Percentiles rank a stretch among this genome's conserved stretches.
These are phyloP conservation scores for Trinorchestia longiramus DNA, from an alignment of 1,140 invertebrate species.

Conservation along the genomic window DNA sequence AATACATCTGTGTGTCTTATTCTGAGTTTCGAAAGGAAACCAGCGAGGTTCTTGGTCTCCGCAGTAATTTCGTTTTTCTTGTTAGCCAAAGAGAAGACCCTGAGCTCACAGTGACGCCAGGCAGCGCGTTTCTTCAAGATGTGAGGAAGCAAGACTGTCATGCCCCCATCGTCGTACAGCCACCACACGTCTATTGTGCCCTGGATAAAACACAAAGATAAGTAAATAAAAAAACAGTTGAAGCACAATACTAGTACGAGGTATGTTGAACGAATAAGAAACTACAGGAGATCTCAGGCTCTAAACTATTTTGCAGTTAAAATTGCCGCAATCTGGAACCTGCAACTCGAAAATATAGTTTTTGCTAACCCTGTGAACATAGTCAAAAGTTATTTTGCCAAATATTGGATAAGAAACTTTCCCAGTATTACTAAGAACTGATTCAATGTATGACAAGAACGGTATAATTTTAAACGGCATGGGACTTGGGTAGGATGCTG, in stretches of 20 bases:
- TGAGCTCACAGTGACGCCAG: conserved; percentile 87
- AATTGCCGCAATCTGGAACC: too few relatives aligned
- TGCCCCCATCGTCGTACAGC: conserved; percentile 77
- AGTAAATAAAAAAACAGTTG: background rate
- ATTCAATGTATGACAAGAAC: too few relatives aligned
- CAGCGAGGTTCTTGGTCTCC: conserved; percentile 93
- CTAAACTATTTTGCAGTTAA: too few relatives aligned
- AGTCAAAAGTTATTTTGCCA: too few relatives aligned
- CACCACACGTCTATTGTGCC: conserved; percentile 79
- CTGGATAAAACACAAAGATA: conserved; percentile 65
- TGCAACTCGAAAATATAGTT: too few relatives aligned
- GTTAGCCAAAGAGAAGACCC: conserved; percentile 91
- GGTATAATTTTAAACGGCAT: too few relatives aligned
- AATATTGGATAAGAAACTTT: too few relatives aligned
- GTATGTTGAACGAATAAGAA: too few relatives aligned
- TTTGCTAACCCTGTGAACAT: too few relatives aligned
- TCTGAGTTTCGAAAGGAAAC: conserved; percentile 90
- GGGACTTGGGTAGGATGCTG: too few relatives aligned
- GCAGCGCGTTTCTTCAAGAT: conserved; percentile 87
- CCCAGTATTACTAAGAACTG: too few relatives aligned
- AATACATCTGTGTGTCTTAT: conserved; percentile 91
- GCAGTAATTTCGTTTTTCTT: conserved; percentile 84
- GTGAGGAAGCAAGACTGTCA: conserved; percentile 92
- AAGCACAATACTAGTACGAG: background rate
- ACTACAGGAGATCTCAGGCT: too few relatives aligned